Conservation (phyloP, 2,797 vertebrate genomes). For the Amazonetta brasiliensis region DNA sequence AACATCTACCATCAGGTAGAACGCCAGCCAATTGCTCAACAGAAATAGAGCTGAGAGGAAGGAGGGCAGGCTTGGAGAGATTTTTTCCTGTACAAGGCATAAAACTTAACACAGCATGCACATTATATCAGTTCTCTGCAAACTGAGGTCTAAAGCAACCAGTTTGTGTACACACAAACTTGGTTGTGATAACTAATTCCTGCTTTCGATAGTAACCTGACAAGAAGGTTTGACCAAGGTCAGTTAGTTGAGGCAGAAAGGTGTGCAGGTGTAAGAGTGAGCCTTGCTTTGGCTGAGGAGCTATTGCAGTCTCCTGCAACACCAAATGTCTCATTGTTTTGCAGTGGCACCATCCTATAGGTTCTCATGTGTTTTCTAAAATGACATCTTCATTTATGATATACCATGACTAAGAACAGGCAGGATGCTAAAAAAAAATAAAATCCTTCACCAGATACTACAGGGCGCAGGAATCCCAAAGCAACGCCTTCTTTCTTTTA, state of each 20-base stretch:
- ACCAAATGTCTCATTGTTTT: background rate
- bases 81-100: background rate
- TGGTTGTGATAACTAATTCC: background rate
- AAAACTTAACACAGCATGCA: background rate
- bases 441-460: background rate
- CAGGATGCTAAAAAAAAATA: background rate
- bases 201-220: background rate
- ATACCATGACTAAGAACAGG: background rate
- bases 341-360: background rate
- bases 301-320: background rate
- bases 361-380: background rate
- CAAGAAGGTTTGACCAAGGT: background rate
- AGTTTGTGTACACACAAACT: background rate
- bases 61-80: background rate
- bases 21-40: background rate
- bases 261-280: background rate
- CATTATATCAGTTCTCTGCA: background rate
- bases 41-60: background rate
- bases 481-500: slow-evolving; percentile 36
- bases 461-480: slow-evolving; percentile 44
- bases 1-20: background rate
- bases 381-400: background rate
- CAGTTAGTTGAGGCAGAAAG: background rate
- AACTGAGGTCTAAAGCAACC: background rate
- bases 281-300: background rate